These are phyloP conservation scores for Apodemia zela DNA, from an alignment of 2,888 invertebrate genomes.

Conservation along the genomic window DNA sequence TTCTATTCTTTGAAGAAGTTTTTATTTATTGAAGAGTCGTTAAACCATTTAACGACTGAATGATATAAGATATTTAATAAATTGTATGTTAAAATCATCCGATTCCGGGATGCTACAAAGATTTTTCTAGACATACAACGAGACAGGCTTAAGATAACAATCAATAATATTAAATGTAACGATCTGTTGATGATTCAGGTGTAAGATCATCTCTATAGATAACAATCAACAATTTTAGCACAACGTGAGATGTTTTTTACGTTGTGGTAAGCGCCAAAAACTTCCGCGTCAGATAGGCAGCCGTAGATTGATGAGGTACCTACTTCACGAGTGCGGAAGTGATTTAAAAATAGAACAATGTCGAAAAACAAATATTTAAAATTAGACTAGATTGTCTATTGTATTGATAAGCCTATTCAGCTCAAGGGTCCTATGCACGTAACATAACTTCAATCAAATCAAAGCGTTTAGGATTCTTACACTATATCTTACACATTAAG, in stretches of 20 bases:
- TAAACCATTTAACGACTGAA: too few species aligned
- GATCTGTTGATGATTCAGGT: not conserved
- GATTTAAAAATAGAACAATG: conserved; percentile 3
- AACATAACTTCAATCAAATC: too few species aligned
- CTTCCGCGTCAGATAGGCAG: conserved; percentile 2
- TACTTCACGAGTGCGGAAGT: conserved; percentile 13
- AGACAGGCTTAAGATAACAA: not conserved
- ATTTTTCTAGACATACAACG: not conserved
- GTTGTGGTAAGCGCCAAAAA: not conserved
- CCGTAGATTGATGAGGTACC: conserved; percentile 7
- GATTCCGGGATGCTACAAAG: too few species aligned
- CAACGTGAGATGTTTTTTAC: not conserved
- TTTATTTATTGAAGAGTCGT: too few species aligned
- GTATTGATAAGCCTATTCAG: too few species aligned
- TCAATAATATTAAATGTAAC: not conserved
- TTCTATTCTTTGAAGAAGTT: too few species aligned
- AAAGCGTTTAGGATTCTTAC: too few species aligned
- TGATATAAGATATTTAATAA: too few species aligned
- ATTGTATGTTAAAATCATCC: too few species aligned
- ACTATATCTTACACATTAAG: too few species aligned
- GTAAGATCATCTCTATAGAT: not conserved
- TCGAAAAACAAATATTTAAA: conserved; percentile 8
- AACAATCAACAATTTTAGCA: not conserved
- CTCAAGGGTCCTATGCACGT: too few species aligned
- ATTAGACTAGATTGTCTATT: not conserved